phyloP scores from a whole-genome alignment of 1,140 invertebrate species.

The Eriocheir sinensis region DNA sequence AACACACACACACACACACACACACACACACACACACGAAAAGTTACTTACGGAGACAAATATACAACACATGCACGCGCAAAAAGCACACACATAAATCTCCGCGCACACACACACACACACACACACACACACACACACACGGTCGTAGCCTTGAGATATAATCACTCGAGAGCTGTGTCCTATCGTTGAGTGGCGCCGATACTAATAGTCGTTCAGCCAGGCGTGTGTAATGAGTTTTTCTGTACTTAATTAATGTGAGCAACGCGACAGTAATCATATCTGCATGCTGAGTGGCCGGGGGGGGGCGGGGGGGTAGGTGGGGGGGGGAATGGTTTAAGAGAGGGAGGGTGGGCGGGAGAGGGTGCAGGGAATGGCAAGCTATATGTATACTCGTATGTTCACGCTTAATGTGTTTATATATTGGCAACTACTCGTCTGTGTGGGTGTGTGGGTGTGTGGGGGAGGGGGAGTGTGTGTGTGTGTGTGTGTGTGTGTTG shows the following conservation, averaged over 20 bases:
- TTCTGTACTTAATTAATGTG: background rate
- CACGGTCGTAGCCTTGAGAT: background rate
- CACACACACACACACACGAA: background rate
- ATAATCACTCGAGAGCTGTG: background rate
- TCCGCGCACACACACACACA: background rate
- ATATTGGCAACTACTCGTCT: background rate
- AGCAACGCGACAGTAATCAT: background rate
- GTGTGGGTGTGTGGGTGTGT: background rate
- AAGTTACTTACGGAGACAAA: no score
- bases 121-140: slow-evolving; percentile 14
- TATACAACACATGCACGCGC: background rate
- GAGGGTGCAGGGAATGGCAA: background rate
- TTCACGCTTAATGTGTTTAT: background rate
- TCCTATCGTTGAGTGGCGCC: background rate
- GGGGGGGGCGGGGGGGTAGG: background rate
- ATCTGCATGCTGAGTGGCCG: background rate
- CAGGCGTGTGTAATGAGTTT: background rate
- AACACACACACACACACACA: background rate
- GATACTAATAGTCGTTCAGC: background rate
- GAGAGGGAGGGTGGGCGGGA: background rate
- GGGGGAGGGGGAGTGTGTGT: background rate
- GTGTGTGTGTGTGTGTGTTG: background rate
- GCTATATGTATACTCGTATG: no score
- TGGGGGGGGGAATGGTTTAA: background rate
- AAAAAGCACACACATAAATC: background rate